Percentiles rank a stretch among this genome's conserved stretches.
phyloP scores from a whole-genome alignment of 2,888 invertebrate species.

The Yponomeuta plumbellus region DNA sequence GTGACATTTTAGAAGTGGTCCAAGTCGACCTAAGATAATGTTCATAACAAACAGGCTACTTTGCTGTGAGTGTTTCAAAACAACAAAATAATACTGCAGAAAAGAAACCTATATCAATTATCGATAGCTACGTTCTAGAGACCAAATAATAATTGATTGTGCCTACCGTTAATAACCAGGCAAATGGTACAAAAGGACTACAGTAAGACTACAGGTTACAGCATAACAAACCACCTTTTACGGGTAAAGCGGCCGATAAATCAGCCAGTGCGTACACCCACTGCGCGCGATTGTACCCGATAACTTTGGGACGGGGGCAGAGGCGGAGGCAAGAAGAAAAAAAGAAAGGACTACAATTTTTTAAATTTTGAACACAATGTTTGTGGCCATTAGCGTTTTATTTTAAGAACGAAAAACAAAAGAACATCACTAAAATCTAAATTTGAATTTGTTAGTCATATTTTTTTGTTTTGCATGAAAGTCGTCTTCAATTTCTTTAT shows the following conservation, averaged over 20 bases:
- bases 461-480: no score
- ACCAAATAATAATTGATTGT: neutral
- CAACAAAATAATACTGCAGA: no score
- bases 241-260: conserved; percentile 60
- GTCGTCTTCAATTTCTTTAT: no score
- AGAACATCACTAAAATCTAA: neutral
- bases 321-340: neutral
- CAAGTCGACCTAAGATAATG: no score
- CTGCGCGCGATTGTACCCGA: conserved; percentile 27
- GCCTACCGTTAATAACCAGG: neutral
- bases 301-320: conserved; percentile 2
- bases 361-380: neutral
- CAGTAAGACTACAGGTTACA: conserved; percentile 17
- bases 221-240: conserved; percentile 63
- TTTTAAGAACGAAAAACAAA: neutral
- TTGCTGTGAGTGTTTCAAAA: no score
- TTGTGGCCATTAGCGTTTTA: no score
- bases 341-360: neutral
- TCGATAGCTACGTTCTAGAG: neutral
- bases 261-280: conserved; percentile 56
- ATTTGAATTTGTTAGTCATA: no score
- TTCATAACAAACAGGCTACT: no score
- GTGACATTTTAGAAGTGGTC: no score
- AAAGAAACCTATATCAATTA: no score
- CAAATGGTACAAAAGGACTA: neutral